Conservation (phyloP, 2,113 vertebrate species). For the Mesoclemmys tuberculata region DNA sequence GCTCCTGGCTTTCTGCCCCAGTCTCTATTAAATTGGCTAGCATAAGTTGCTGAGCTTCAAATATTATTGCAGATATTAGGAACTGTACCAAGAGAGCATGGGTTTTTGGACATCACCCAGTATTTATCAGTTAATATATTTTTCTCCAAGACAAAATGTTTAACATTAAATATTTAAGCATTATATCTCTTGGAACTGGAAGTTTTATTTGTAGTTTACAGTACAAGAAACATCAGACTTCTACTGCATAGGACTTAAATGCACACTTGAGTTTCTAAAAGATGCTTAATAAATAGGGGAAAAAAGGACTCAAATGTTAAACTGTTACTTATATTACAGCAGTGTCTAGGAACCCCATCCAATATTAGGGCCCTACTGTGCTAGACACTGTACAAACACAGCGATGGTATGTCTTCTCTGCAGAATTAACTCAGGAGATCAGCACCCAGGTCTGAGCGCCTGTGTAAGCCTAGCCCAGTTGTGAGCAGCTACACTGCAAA, state of each 20-base stretch:
- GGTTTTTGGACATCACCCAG: neutral
- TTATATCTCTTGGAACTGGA: neutral
- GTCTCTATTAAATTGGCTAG: neutral
- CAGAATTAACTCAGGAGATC: neutral
- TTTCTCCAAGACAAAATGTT: neutral
- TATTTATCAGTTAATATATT: neutral
- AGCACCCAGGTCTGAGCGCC: neutral
- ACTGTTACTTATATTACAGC: neutral
- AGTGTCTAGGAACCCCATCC: fast-evolving
- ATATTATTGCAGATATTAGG: neutral
- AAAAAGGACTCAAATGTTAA: neutral
- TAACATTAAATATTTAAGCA: neutral
- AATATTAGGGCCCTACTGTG: neutral
- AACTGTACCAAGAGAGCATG: neutral
- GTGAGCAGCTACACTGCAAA: neutral
- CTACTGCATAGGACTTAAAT: neutral
- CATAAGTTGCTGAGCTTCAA: constrained; percentile 8
- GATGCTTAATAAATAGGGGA: neutral
- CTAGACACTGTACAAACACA: neutral
- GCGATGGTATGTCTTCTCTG: fast-evolving
- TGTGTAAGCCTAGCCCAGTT: neutral
- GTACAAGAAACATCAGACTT: neutral
- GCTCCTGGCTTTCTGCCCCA: neutral
- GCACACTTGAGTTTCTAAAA: neutral
- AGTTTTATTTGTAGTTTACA: neutral